Percentiles rank a stretch among this genome's conserved stretches.
Conservation (phyloP, 2,113 vertebrate genomes). For the Limnothrissa miodon region DNA sequence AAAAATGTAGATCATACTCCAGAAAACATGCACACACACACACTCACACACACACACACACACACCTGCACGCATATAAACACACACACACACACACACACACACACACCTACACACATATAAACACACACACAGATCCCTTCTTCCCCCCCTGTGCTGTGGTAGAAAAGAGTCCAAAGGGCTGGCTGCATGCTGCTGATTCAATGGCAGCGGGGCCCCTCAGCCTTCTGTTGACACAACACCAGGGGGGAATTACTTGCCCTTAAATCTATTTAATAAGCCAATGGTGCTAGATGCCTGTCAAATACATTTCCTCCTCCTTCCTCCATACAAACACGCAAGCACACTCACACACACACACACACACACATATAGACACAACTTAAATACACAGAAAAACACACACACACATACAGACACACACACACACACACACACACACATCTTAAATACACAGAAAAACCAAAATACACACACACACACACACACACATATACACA, state of each 20-base stretch:
- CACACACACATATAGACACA: background rate
- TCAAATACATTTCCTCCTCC: constrained; percentile 35
- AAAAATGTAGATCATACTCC: background rate
- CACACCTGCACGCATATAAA: background rate
- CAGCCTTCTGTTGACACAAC: constrained; percentile 43
- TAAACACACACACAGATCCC: background rate
- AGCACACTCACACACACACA: background rate
- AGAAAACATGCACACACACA: background rate
- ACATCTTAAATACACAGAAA: background rate
- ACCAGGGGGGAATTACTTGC: constrained; percentile 41
- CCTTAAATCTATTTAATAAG: constrained; percentile 50
- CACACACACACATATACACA: background rate
- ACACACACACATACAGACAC: constrained; percentile 20
- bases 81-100: constrained; percentile 20
- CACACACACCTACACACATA: constrained; percentile 23
- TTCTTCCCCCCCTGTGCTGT: background rate
- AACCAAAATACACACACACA: constrained; percentile 10
- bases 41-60: background rate
- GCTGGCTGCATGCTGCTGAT: constrained; percentile 33
- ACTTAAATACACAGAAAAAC: background rate
- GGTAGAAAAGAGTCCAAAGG: constrained; percentile 1
- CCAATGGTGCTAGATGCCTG: constrained; percentile 44
- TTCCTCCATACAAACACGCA: background rate
- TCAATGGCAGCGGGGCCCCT: constrained; percentile 39
- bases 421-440: constrained; percentile 21